Evolutionary conservation across 2,888 invertebrate species (phyloP).

Genomic region (Campaea margaritaria): DNA sequence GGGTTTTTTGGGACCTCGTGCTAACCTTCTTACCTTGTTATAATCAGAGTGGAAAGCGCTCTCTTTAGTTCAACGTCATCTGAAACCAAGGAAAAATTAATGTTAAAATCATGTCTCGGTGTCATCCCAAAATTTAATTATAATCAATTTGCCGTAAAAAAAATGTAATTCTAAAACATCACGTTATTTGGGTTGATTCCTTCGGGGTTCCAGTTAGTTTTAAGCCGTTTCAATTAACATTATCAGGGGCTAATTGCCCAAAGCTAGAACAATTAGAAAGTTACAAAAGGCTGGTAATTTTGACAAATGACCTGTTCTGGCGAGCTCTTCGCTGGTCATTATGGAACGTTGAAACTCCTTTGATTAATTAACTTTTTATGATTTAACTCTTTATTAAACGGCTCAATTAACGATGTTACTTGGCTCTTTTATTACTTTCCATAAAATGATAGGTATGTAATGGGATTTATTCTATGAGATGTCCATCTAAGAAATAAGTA

Average conservation of each 20-base stretch:
- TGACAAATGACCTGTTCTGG: conserved; percentile 39
- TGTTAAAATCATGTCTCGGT: conserved; percentile 5
- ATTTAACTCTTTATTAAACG: conserved; percentile 14
- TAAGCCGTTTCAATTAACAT: conserved; percentile 24
- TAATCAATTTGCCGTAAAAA: too few species aligned
- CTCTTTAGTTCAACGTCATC: conserved; percentile 43
- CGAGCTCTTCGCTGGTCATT: conserved; percentile 4
- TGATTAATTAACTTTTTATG: conserved; percentile 17
- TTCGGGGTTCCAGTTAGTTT: too few species aligned
- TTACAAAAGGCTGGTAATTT: conserved; percentile 49
- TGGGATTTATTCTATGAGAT: too few species aligned
- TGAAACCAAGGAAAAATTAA: conserved; percentile 46
- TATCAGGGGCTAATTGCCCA: conserved; percentile 34
- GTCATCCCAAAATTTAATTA: not conserved
- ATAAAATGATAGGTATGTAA: too few species aligned
- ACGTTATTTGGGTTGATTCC: too few species aligned
- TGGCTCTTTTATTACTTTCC: not conserved
- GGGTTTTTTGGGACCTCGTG: too few species aligned
- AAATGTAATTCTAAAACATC: too few species aligned
- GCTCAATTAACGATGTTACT: conserved; percentile 4
- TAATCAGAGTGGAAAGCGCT: conserved; percentile 6
- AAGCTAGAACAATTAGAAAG: conserved; percentile 43
- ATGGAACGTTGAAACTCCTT: conserved; percentile 8
- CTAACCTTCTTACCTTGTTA: conserved; percentile 23
- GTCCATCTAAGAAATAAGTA: too few species aligned